Percentiles rank a stretch among this genome's conserved stretches.
phyloP scores from a whole-genome alignment of 92 coral and sea anemone genomes.

The Heteractis magnifica region DNA sequence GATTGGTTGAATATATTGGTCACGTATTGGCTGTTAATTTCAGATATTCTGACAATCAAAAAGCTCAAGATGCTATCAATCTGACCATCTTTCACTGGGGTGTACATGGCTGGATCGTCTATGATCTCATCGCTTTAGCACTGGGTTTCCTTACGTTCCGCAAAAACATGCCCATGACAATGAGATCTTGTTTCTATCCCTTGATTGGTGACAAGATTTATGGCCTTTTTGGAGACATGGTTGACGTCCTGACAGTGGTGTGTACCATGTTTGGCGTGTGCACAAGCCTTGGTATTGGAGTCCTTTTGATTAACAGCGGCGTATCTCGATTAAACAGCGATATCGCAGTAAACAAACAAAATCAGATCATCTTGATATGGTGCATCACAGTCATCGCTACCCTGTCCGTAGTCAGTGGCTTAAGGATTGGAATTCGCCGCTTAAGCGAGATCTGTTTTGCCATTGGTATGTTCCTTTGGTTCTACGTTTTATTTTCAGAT shows the following conservation, averaged over 20 bases:
- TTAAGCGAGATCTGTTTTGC: slow-evolving; percentile 85
- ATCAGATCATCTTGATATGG: slow-evolving; percentile 88
- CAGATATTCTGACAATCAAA: slow-evolving; percentile 88
- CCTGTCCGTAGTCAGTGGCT: slow-evolving; percentile 79
- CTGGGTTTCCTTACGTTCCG: slow-evolving; percentile 80
- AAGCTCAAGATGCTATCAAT: slow-evolving; percentile 92
- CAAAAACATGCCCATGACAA: slow-evolving; percentile 85
- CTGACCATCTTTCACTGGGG: slow-evolving; percentile 94
- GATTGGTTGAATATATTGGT: too few species aligned
- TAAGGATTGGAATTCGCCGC: slow-evolving; percentile 91
- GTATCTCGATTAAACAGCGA: slow-evolving; percentile 66
- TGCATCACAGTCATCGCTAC: slow-evolving; percentile 82
- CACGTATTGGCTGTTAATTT: neutral
- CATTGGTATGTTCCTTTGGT: slow-evolving; percentile 81
- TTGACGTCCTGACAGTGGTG: slow-evolving; percentile 76
- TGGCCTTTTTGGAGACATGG: slow-evolving; percentile 77
- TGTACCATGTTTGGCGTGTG: slow-evolving; percentile 95
- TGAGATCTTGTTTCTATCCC: slow-evolving; percentile 88
- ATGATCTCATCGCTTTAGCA: slow-evolving; percentile 75
- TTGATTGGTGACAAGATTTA: slow-evolving; percentile 76
- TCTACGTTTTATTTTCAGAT: slow-evolving; percentile 76
- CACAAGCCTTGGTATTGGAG: slow-evolving; percentile 91
- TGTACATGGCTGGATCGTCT: slow-evolving; percentile 92
- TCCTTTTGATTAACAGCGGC: slow-evolving; percentile 68
- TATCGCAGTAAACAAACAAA: slow-evolving; percentile 50